Base-by-base conservation (phyloP, 2,888 invertebrate species). In the Chironomus tentans region DNA sequence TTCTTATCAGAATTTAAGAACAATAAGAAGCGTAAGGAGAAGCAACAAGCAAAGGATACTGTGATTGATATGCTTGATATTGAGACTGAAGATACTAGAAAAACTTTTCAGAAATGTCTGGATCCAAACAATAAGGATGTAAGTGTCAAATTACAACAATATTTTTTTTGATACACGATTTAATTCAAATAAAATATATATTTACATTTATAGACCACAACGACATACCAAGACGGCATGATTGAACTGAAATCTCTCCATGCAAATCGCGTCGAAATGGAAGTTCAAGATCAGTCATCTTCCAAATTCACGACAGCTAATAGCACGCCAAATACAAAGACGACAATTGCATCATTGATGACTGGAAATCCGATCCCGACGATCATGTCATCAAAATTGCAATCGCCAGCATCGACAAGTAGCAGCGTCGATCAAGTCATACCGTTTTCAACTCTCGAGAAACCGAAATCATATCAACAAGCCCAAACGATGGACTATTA, bases 11-110 rank as follows among this genome's bases (percentile, higher is more conserved):
- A 80, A 62, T 78, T 79, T 28, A 78, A 76, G 70, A 48, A 46
- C 21, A 71, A 72, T 38, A 13, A 62, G 62, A 28, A 72, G 24
- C 46, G 22, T 68, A 15, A 69, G 12, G 56, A 74, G 46, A 69
- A 70, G 13, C 61, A 69, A 69, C 68, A 82, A 83, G 79, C 83
- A 82, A 80, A 83, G 78, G 84, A 84, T 79, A 84, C 84, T 81
- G 83, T 85, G 78, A 84, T 85, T 78, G 84, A 85, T 80, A 82
- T 86, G 79, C 82, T 82, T 76, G 80, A 81, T 77, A 79, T 79
- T 70, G 79, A 78, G 68, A 76, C 70, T 28, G 74, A 74, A 10
- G 74, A 68, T 12, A 74, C 18, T 21, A 24, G 21, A 38, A 38
- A 38, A 38, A 10, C 38, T 10, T 38, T 38, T 38, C 38, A 38